phyloP scores from a whole-genome alignment of 2,113 vertebrate species.

The Romanogobio albipinnatus region DNA sequence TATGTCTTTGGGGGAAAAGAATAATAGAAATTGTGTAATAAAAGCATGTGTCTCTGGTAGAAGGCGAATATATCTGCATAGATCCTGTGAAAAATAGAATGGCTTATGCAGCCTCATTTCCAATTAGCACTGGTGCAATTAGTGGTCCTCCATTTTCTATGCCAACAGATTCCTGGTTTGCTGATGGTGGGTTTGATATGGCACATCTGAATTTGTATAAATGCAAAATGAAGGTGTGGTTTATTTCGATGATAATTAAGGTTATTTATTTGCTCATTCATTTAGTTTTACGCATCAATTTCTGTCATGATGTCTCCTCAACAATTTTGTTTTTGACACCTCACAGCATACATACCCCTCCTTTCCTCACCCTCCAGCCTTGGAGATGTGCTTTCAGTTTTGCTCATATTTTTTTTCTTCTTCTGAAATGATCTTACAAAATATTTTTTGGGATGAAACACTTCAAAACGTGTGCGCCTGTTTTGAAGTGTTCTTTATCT shows the following conservation, averaged over 20 bases:
- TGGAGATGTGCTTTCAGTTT: conserved; percentile 27
- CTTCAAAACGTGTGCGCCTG: not conserved
- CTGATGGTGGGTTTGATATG: conserved; percentile 73
- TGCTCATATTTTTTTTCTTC: conserved; percentile 12
- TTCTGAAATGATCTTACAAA: not conserved
- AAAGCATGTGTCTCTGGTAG: conserved; percentile 37
- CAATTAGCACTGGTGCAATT: conserved; percentile 78
- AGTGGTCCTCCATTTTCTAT: conserved; percentile 83
- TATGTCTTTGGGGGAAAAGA: not conserved
- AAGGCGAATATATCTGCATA: conserved; percentile 31
- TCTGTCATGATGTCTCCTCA: conserved; percentile 15
- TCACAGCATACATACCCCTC: conserved; percentile 11
- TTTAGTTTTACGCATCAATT: not conserved
- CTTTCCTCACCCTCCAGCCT: conserved; percentile 25
- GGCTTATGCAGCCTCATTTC: conserved; percentile 67
- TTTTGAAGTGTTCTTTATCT: not conserved
- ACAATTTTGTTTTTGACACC: conserved; percentile 47
- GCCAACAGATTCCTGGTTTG: conserved; percentile 72
- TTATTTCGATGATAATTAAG: not conserved
- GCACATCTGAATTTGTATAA: conserved; percentile 60
- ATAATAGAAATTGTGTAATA: conserved; percentile 47
- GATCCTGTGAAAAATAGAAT: conserved; percentile 44
- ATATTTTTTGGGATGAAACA: not conserved
- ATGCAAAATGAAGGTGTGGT: not conserved
- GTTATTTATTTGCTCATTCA: not conserved